Percentiles rank a stretch among this genome's conserved stretches.
Conservation (phyloP, 2,113 vertebrate species). For the Gnathonemus echidnorhynchus region DNA sequence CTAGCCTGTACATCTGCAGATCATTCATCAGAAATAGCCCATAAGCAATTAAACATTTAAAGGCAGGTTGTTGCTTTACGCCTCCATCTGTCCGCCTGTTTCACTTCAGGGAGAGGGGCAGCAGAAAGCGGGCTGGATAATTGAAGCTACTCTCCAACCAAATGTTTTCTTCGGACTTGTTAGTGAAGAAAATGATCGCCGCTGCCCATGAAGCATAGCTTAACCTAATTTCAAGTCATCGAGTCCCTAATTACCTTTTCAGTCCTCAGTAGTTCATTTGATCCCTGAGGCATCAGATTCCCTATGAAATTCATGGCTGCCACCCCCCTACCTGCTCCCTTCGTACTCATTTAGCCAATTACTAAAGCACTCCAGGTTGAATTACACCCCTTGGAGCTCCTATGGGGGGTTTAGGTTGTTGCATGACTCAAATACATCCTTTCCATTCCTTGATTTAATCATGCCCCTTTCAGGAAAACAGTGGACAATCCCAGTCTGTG, state of each 20-base stretch:
- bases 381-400: conserved; percentile 1
- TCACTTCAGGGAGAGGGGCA: not conserved
- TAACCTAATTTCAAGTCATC: conserved; percentile 1
- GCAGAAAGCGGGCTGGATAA: not conserved
- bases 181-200: not conserved
- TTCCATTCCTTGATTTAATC: not conserved
- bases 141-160: not conserved
- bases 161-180: not conserved
- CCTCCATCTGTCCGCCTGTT: not conserved
- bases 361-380: conserved; percentile 1
- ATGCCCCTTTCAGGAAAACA: not conserved
- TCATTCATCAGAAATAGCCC: not conserved
- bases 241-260: not conserved
- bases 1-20: not conserved
- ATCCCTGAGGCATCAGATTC: not conserved
- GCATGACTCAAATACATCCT: not conserved
- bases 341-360: not conserved
- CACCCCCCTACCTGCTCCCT: not conserved
- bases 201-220: not conserved
- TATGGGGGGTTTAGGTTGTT: not conserved
- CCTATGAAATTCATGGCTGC: not conserved
- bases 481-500: not conserved
- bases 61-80: not conserved
- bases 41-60: conserved; percentile 4
- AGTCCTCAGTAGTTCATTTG: not conserved